These are phyloP conservation scores for Xestia rhomboidea DNA, from an alignment of 2,888 invertebrate genomes.

Conservation along the genomic window DNA sequence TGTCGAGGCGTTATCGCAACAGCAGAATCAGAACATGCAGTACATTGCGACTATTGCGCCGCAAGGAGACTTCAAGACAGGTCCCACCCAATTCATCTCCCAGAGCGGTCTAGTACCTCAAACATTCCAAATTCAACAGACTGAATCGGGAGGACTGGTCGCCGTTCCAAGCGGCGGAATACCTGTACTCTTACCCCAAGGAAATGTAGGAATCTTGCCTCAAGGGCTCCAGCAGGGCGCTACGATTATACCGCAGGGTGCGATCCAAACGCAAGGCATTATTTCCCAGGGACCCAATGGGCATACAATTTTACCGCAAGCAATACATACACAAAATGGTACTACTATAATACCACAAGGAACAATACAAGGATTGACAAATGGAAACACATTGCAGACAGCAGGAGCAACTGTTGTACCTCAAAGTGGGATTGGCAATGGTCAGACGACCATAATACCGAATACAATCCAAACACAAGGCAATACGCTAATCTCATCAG, in stretches of 20 bases:
- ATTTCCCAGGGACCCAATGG: slow-evolving; percentile 90
- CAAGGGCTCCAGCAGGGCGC: slow-evolving; percentile 90
- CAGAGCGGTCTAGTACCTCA: slow-evolving; percentile 90
- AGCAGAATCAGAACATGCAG: slow-evolving; percentile 93
- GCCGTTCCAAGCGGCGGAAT: slow-evolving; percentile 91
- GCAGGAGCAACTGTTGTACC: slow-evolving; percentile 85
- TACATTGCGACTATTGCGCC: slow-evolving; percentile 94
- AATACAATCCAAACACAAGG: slow-evolving; percentile 90
- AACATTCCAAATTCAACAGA: slow-evolving; percentile 91
- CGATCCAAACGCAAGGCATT: slow-evolving; percentile 89
- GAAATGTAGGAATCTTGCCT: slow-evolving; percentile 89
- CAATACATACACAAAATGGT: slow-evolving; percentile 91
- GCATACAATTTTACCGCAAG: slow-evolving; percentile 91
- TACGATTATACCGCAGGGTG: slow-evolving; percentile 90
- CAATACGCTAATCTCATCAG: slow-evolving; percentile 87
- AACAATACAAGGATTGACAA: slow-evolving; percentile 84
- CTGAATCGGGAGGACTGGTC: slow-evolving; percentile 91
- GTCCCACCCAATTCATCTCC: slow-evolving; percentile 90
- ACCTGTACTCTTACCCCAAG: slow-evolving; percentile 89
- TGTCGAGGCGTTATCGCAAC: slow-evolving; percentile 93
- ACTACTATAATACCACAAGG: slow-evolving; percentile 92
- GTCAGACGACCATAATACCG: slow-evolving; percentile 88
- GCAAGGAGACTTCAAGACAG: slow-evolving; percentile 90
- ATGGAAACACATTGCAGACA: slow-evolving; percentile 72
- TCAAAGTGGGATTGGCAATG: slow-evolving; percentile 88